Evolutionary conservation across 2,797 vertebrate genomes (phyloP), one percentile per base, ranked within the genome.

Genomic region (Manis pentadactyla): DNA sequence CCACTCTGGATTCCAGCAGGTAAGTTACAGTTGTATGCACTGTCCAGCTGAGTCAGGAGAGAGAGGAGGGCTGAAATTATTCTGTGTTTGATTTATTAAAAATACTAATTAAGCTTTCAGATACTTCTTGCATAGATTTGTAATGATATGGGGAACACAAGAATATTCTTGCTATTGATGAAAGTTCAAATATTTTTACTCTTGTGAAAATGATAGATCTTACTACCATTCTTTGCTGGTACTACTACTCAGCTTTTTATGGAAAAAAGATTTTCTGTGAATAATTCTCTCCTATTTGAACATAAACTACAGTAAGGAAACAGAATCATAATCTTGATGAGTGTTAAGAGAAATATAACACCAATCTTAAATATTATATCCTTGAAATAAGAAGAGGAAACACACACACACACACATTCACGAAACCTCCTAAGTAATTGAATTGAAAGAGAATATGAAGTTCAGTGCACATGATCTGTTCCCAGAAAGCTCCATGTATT

Each of bases 1-100:
- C 98, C 99, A 99, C 98, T 99, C 99, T 0, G 99, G 99, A 63
- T 99, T 99, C 98, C 99, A 99, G 98, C 99, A 99, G 99, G 99
- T 99, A 98, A 97, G 89, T 34, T 64, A 61, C 18, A 39, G 46
- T 27, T 29, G 2, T 13, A 31, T 31, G 12, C 11, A 0, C 14
- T 14, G 5, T 51, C 8, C 25, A 0, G 31, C 68, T 17, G 21
- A 68, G 51, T 10, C 51, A 17, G 34, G 59, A 31, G 29, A 34
- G 14, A 37, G 42, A 46, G 59, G 51, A 17, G 23, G 39, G 12
- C 55, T 51, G n/a, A 78, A 51, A 18, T 49, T 11, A 49, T 4
- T 71, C 46, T 0, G 5, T 61, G 37, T 66, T 59, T 64, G 27
- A 17, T 51, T 74, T n/a, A 13, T 87, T 95, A 18, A 8, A 94